These are phyloP conservation scores for Tridacna gigas DNA, from an alignment of 2,888 invertebrate species.

Conservation along the genomic window DNA sequence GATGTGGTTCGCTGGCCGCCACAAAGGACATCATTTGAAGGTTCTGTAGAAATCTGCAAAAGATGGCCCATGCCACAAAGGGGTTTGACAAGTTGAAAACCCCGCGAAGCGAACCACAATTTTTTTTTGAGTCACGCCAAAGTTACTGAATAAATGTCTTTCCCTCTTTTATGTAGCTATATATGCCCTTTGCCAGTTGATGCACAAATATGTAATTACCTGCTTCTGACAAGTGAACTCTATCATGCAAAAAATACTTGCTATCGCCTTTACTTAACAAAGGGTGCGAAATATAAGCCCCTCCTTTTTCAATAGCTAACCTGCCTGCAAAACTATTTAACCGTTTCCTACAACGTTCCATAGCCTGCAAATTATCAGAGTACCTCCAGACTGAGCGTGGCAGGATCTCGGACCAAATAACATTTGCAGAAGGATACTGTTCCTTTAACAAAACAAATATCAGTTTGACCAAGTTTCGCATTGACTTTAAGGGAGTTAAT, in stretches of 20 bases:
- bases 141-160: background rate
- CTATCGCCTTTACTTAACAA: background rate
- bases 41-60: background rate
- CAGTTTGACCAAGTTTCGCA: background rate
- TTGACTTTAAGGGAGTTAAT: background rate
- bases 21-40: background rate
- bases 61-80: background rate
- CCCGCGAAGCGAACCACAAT: background rate
- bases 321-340: background rate
- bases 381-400: background rate
- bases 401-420: constrained; percentile 14
- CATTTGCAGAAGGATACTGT: background rate
- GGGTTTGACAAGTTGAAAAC: background rate
- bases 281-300: background rate
- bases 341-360: background rate
- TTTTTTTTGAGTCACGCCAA: background rate
- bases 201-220: background rate
- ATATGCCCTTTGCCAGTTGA: constrained; percentile 3
- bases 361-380: constrained; percentile 8
- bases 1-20: background rate
- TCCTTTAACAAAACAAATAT: background rate
- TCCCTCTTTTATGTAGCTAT: background rate
- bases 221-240: constrained; percentile 2
- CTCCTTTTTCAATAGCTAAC: background rate
- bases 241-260: constrained; percentile 3